Evolutionary conservation across 2,888 invertebrate species (phyloP).

Genomic region (Heteromyza rotundicornis): DNA sequence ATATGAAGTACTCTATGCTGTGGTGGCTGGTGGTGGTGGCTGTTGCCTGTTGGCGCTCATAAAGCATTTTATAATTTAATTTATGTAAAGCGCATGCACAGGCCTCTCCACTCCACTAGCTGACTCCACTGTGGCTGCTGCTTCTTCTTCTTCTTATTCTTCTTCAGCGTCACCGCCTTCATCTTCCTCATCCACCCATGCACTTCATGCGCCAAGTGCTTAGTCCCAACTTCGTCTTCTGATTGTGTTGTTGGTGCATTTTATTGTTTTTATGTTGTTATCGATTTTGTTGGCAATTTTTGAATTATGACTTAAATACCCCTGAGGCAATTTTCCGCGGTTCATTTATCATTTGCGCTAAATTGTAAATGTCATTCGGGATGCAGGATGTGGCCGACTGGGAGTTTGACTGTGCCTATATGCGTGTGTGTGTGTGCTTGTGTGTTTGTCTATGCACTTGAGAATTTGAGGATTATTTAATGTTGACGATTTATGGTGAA

Average conservation of each 20-base stretch:
- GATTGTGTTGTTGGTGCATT: constrained; percentile 19
- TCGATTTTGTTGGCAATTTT: constrained; percentile 40
- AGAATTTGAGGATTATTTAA: neutral
- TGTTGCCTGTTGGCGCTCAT: constrained; percentile 33
- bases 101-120: constrained; percentile 11
- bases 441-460: too few species aligned
- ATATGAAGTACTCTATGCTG: neutral
- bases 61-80: constrained; percentile 60
- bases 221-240: neutral
- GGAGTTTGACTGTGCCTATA: neutral
- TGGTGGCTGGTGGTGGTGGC: neutral
- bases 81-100: constrained; percentile 47
- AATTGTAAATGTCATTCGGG: constrained; percentile 35
- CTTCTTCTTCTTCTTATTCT: neutral
- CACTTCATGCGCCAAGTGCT: too few species aligned
- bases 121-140: constrained; percentile 23
- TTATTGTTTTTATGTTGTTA: constrained; percentile 39
- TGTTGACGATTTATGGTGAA: neutral
- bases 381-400: constrained; percentile 23
- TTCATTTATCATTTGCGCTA: constrained; percentile 53
- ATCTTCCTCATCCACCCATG: neutral
- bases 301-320: constrained; percentile 29
- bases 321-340: constrained; percentile 48
- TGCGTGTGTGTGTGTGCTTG: constrained; percentile 1
- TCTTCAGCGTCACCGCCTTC: neutral